These are phyloP conservation scores for Drosophila ambigua DNA, from an alignment of 1,140 invertebrate species.

Conservation along the genomic window DNA sequence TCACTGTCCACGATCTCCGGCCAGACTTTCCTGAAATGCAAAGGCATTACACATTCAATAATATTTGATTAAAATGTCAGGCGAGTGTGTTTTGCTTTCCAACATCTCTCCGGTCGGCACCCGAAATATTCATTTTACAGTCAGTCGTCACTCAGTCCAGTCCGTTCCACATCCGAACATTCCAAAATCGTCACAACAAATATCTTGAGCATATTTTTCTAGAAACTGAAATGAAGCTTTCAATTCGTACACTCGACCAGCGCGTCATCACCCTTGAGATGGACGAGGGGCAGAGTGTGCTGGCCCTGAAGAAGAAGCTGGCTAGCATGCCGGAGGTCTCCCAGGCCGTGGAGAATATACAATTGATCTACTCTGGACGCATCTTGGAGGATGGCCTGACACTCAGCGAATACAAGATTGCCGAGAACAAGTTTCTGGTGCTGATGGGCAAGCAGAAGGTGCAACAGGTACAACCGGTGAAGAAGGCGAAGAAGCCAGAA, in stretches of 20 bases:
- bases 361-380: slow-evolving; percentile 70
- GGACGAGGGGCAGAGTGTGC: slow-evolving; percentile 46
- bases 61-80: slow-evolving; percentile 51
- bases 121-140: too few relatives aligned
- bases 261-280: slow-evolving; percentile 59
- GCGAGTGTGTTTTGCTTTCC: slow-evolving; percentile 20
- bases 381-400: slow-evolving; percentile 65
- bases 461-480: not conserved
- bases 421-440: slow-evolving; percentile 64
- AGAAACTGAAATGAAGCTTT: slow-evolving; percentile 58
- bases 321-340: slow-evolving; percentile 40
- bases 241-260: slow-evolving; percentile 70
- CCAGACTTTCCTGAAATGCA: slow-evolving; percentile 74
- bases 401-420: slow-evolving; percentile 55
- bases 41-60: slow-evolving; percentile 28
- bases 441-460: slow-evolving; percentile 61
- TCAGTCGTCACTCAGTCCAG: too few relatives aligned
- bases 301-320: slow-evolving; percentile 55
- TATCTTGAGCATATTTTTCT: not conserved
- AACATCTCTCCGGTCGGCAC: not conserved
- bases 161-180: too few relatives aligned
- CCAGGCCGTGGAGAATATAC: slow-evolving; percentile 52
- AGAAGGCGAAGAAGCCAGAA: not conserved
- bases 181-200: slow-evolving; percentile 1
- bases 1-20: slow-evolving; percentile 79